Percentiles rank a stretch among this genome's conserved stretches.
Evolutionary conservation across 2,797 vertebrate genomes (phyloP).

Genomic region (Nyctibius grandis): DNA sequence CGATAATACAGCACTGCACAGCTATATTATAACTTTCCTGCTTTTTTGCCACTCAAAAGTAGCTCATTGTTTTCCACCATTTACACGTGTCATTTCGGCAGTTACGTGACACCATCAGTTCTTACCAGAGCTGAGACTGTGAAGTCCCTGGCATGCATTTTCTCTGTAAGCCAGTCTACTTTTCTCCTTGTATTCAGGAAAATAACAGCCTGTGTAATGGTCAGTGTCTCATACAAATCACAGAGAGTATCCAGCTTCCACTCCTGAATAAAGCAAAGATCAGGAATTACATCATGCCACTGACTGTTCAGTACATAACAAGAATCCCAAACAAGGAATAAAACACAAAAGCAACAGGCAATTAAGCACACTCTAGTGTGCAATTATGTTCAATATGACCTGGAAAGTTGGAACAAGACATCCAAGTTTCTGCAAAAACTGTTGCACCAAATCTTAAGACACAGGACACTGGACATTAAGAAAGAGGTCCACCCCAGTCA

Average conservation of each 20-base stretch:
- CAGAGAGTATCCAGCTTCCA: constrained; percentile 99
- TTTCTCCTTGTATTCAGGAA: constrained; percentile 99
- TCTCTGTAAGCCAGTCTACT: constrained; percentile 98
- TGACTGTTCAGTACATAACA: accelerated
- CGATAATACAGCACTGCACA: constrained; percentile 86
- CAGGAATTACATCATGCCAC: neutral
- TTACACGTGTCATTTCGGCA: accelerated
- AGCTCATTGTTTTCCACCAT: accelerated
- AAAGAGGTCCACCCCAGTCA: constrained; percentile 91
- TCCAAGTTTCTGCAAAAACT: neutral
- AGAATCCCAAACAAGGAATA: accelerated
- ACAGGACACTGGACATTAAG: constrained; percentile 92
- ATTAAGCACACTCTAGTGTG: accelerated
- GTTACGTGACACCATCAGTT: accelerated
- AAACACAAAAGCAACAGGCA: neutral
- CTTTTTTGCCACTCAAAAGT: neutral
- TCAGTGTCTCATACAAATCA: constrained; percentile 95
- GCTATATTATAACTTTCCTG: constrained; percentile 87
- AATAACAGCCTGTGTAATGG: constrained; percentile 98
- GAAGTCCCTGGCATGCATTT: constrained; percentile 97
- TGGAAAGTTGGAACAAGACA: accelerated
- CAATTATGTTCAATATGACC: accelerated
- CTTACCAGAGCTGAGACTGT: constrained; percentile 96
- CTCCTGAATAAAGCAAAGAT: constrained; percentile 75
- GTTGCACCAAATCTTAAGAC: constrained; percentile 86